These are phyloP conservation scores for Helogale parvula DNA, from an alignment of 2,113 vertebrate species.

Conservation along the genomic window DNA sequence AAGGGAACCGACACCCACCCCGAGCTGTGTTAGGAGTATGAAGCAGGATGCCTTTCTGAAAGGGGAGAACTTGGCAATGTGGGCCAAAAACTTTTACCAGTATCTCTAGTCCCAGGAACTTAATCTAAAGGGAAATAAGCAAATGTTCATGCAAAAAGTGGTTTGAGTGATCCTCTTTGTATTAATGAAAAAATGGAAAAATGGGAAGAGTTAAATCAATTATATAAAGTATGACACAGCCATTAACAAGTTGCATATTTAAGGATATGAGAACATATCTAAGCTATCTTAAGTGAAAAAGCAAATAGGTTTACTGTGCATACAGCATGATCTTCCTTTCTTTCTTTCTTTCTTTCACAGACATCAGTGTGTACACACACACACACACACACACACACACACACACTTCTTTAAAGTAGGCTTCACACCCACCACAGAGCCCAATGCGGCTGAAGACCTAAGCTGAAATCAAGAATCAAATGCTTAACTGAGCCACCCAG, in stretches of 20 bases:
- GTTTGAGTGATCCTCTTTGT: neutral
- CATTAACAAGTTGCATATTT: neutral
- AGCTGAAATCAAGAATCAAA: no score
- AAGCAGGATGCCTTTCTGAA: neutral
- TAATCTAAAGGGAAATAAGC: neutral
- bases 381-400: neutral
- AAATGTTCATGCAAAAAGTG: neutral
- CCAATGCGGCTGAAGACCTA: no score
- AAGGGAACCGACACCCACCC: neutral
- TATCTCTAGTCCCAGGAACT: neutral
- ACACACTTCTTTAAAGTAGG: neutral
- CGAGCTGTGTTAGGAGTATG: neutral
- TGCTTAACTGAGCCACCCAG: no score
- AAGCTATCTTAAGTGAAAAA: neutral
- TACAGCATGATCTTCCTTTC: neutral
- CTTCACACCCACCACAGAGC: no score
- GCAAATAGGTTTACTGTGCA: neutral
- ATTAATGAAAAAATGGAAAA: neutral
- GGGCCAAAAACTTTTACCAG: neutral
- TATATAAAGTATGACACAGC: neutral
- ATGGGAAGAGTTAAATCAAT: neutral
- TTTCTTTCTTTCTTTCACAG: neutral
- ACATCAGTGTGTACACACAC: neutral
- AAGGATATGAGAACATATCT: neutral
- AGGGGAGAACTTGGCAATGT: neutral